These are phyloP conservation scores for Periophthalmus magnuspinnatus DNA, from an alignment of 2,797 vertebrate species.

Conservation along the genomic window DNA sequence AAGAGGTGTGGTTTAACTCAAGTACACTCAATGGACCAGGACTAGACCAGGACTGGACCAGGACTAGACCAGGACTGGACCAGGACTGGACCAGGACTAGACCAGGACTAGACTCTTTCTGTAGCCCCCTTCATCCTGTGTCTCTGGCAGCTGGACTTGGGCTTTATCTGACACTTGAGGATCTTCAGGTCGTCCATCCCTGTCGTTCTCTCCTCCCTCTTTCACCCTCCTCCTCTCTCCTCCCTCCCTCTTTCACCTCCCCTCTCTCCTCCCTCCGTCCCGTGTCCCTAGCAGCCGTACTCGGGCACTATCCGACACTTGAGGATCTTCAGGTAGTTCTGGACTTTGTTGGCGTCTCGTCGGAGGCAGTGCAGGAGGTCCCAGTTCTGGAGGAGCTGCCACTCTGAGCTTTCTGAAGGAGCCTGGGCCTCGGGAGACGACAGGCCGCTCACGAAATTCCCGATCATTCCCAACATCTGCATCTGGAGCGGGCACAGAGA, in stretches of 20 bases:
- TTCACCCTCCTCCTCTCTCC: too few relatives aligned
- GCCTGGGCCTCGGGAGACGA: conserved; percentile 63
- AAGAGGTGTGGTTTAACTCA: not conserved
- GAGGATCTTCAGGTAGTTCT: conserved; percentile 86
- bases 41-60: not conserved
- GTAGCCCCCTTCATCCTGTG: too few relatives aligned
- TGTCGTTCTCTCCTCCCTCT: too few relatives aligned
- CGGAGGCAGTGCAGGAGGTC: conserved; percentile 85
- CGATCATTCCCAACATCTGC: conserved; percentile 81
- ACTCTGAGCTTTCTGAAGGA: conserved; percentile 57
- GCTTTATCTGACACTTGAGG: too few relatives aligned
- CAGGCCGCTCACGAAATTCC: conserved; percentile 72
- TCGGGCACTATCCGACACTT: conserved; percentile 82
- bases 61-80: too few relatives aligned
- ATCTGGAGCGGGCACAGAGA: conserved; percentile 75
- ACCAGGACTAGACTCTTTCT: not conserved
- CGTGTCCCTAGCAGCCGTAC: conserved; percentile 72
- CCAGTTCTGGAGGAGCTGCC: conserved; percentile 77
- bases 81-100: too few relatives aligned
- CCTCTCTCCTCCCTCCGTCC: not conserved
- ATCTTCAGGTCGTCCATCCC: too few relatives aligned
- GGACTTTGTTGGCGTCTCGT: conserved; percentile 84
- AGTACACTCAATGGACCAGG: not conserved
- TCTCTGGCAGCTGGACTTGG: too few relatives aligned
- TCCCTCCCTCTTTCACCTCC: too few relatives aligned